Evolutionary conservation across 2,888 invertebrate species (phyloP).

Genomic region (Sisyra nigra): DNA sequence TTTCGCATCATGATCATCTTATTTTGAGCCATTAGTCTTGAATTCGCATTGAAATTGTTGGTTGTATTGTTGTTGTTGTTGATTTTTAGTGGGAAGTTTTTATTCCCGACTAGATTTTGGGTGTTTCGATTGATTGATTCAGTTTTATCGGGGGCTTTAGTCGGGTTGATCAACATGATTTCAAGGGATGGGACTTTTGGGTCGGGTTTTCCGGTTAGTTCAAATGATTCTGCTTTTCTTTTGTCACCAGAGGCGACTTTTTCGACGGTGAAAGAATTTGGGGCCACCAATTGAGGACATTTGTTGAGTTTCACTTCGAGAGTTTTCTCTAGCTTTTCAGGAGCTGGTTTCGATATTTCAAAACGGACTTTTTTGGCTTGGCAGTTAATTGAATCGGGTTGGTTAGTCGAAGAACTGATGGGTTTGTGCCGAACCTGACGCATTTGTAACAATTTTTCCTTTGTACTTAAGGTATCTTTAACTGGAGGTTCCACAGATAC

Average conservation of each 20-base stretch:
- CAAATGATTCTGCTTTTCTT: slow-evolving; percentile 18
- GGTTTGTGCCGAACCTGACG: slow-evolving; percentile 26
- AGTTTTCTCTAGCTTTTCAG: too few relatives aligned
- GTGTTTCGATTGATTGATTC: neutral
- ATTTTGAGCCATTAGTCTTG: neutral
- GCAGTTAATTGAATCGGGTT: neutral
- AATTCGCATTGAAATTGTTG: neutral
- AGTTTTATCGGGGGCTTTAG: neutral
- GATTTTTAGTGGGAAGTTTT: slow-evolving; percentile 13
- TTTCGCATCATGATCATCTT: slow-evolving; percentile 3
- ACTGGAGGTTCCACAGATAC: slow-evolving; percentile 7
- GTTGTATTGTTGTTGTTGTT: neutral
- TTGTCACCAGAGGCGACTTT: slow-evolving; percentile 25
- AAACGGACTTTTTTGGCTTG: slow-evolving; percentile 4
- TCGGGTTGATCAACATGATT: slow-evolving; percentile 18
- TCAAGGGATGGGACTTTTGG: slow-evolving; percentile 19
- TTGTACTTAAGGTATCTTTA: slow-evolving; percentile 17
- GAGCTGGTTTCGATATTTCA: neutral
- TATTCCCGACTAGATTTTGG: slow-evolving; percentile 10
- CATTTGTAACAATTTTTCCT: slow-evolving; percentile 28
- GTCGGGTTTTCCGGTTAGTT: slow-evolving; percentile 16
- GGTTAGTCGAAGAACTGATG: slow-evolving; percentile 7
- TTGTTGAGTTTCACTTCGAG: neutral
- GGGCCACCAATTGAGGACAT: slow-evolving; percentile 7
- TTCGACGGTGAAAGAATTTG: slow-evolving; percentile 24